phyloP scores from a whole-genome alignment of 2,797 vertebrate genomes.

The Girardinus metallicus region DNA sequence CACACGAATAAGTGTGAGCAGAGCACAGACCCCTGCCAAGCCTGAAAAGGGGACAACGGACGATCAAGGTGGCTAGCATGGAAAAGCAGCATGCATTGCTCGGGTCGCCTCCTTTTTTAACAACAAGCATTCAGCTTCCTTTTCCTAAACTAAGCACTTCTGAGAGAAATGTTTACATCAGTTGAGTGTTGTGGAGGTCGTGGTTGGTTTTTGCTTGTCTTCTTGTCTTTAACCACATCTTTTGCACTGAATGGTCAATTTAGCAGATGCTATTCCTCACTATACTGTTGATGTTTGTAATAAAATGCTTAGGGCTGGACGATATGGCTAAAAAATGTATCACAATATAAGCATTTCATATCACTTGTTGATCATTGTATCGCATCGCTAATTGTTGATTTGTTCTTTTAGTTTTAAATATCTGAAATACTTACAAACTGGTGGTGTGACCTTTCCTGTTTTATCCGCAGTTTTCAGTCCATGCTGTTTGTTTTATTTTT shows the following conservation, averaged over 20 bases:
- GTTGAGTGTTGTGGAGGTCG: constrained; percentile 13
- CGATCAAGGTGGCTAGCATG: constrained; percentile 87
- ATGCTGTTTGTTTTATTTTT: no score
- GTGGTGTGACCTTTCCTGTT: no score
- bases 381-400: no score
- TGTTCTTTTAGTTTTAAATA: no score
- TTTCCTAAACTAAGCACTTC: constrained; percentile 31
- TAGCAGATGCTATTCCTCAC: constrained; percentile 25
- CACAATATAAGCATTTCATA: no score
- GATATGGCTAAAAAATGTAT: no score
- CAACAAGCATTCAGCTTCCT: constrained; percentile 68
- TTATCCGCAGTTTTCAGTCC: no score
- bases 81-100: constrained; percentile 49
- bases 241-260: constrained; percentile 15
- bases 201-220: constrained; percentile 5
- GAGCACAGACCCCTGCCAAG: constrained; percentile 79
- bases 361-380: no score
- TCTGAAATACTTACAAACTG: no score
- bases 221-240: constrained; percentile 18
- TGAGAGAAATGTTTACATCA: constrained; percentile 19
- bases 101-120: constrained; percentile 31
- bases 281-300: constrained; percentile 2
- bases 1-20: constrained; percentile 85
- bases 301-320: constrained; percentile 4
- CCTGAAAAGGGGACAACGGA: constrained; percentile 84